phyloP scores from a whole-genome alignment of 2,888 invertebrate genomes.

The Sipunculus nudus region DNA sequence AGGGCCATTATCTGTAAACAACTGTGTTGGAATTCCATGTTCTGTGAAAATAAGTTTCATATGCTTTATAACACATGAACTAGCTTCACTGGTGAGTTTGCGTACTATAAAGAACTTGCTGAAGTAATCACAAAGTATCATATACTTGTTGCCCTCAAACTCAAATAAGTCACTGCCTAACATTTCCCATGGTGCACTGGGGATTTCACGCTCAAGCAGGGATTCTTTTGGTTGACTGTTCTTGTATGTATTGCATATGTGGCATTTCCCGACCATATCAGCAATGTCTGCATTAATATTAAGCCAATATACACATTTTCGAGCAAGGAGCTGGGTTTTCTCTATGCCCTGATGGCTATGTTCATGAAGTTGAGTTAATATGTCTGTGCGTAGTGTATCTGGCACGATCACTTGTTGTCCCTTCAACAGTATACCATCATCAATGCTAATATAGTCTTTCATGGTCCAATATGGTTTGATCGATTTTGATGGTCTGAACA shows the following conservation, averaged over 20 bases:
- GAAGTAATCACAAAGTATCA: constrained; percentile 3
- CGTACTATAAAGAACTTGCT: constrained; percentile 2
- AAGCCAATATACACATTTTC: constrained; percentile 24
- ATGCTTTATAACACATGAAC: neutral
- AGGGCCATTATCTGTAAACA: constrained; percentile 9
- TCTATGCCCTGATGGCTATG: constrained; percentile 14
- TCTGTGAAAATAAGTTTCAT: constrained; percentile 9
- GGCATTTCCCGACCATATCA: neutral
- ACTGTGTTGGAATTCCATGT: neutral
- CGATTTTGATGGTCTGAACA: constrained; percentile 4
- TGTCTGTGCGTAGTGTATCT: constrained; percentile 4
- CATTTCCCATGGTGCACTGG: constrained; percentile 20
- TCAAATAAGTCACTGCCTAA: constrained; percentile 27
- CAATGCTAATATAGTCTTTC: constrained; percentile 21
- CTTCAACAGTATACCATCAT: constrained; percentile 27
- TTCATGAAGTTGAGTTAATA: constrained; percentile 20
- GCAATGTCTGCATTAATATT: constrained; percentile 29
- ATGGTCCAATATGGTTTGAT: constrained; percentile 21
- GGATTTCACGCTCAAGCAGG: constrained; percentile 12
- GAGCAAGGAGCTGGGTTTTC: constrained; percentile 20
- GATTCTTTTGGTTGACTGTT: constrained; percentile 16
- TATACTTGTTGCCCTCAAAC: constrained; percentile 4
- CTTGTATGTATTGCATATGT: constrained; percentile 17
- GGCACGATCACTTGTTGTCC: constrained; percentile 23
- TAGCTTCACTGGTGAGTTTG: neutral